These are phyloP conservation scores for Paramuricea clavata DNA, from an alignment of 92 coral and sea anemone genomes.

Conservation along the genomic window DNA sequence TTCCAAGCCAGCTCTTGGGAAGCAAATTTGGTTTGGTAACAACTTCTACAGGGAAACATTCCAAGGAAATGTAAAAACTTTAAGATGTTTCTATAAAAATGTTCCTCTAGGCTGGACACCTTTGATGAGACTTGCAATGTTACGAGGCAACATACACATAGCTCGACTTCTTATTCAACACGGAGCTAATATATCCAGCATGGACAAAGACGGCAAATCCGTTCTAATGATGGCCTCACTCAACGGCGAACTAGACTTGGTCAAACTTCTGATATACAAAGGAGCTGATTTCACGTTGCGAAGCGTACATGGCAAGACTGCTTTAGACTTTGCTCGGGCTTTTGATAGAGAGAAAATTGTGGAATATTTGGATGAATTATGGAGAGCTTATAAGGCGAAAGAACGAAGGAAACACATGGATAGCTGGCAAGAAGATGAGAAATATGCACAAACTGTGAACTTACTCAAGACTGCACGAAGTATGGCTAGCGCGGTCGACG, in stretches of 20 bases:
- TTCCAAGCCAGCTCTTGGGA: no score
- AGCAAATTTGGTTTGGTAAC: no score
- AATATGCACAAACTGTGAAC: constrained; percentile 33
- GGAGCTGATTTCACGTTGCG: constrained; percentile 79
- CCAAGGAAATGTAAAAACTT: no score
- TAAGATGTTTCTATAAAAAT: no score
- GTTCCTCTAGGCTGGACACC: constrained; percentile 93
- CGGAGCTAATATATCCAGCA: constrained; percentile 88
- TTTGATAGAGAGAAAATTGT: constrained; percentile 88
- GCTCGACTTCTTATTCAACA: constrained; percentile 92
- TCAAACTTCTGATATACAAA: constrained; percentile 84
- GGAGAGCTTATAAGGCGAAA: constrained; percentile 73
- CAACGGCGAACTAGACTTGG: constrained; percentile 89
- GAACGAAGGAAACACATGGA: constrained; percentile 59
- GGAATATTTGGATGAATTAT: constrained; percentile 82
- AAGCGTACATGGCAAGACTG: constrained; percentile 90
- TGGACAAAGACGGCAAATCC: constrained; percentile 91
- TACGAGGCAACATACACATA: constrained; percentile 80
- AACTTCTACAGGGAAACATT: no score
- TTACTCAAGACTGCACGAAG: constrained; percentile 35
- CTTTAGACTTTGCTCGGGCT: constrained; percentile 92
- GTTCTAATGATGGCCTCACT: constrained; percentile 94
- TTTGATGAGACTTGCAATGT: constrained; percentile 86
- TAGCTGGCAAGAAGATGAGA: constrained; percentile 43
- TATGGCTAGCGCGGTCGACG: constrained; percentile 8